Evolutionary conservation across 2,797 vertebrate genomes (phyloP), one percentile per base, ranked within the genome.

Genomic region (Eulemur coronatus): DNA sequence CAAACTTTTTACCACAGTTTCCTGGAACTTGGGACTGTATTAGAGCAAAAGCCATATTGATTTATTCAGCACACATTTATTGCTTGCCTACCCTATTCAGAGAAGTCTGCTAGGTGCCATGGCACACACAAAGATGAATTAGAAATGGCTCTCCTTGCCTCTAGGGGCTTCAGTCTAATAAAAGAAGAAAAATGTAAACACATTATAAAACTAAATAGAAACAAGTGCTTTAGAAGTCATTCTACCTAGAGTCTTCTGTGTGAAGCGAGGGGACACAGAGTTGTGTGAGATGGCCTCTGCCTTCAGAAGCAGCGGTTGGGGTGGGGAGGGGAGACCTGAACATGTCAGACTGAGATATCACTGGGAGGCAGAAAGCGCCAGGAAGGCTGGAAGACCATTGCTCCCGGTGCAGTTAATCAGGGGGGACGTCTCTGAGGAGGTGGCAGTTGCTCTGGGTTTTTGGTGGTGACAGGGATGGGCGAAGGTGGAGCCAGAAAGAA

Each of bases 371-470:
- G 6, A 4, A 2, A 50, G 89, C 55, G n/a, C 43, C 26, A 0
- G 17, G 48, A 67, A 75, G 7, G 8, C 15, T 52, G 35, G 69
- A n/a, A 28, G 63, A 9, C 0, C 4, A 0, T 41, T 0, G 4
- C 13, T 69, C 24, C 65, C 30, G 0, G 0, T 33, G 55, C 10
- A n/a, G 26, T 30, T 55, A 67, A 38, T 75, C n/a, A 22, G 48
- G 46, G 43, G 67, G 22, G 35, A 52, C 50, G 1, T 43, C 50
- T 93, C 35, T 75, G 67, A 80, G 4, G 67, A 73, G 28, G 48
- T 41, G 43, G 55, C 81, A 4, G 26, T 55, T 48, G 84, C n/a
- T 26, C 9, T 20, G 52, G 48, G 46, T 41, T 70, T 82, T 11
- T 59, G 26, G n/a, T 43, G 65, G 22, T 69, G 50, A 28, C 35